Evolutionary conservation across 2,888 invertebrate genomes (phyloP).

Genomic region (Drosophila pseudotakahashii): DNA sequence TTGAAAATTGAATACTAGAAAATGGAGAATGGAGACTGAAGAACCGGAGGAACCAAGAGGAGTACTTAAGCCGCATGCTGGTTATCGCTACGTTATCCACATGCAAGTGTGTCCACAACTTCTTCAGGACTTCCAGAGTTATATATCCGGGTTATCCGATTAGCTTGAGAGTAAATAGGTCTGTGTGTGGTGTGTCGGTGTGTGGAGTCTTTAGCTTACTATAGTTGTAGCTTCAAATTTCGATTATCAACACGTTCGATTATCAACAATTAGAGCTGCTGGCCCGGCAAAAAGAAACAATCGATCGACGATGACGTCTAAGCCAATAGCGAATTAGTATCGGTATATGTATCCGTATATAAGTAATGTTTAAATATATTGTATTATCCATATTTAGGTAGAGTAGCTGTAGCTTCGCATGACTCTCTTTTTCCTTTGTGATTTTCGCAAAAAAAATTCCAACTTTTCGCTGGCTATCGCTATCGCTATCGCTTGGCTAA

Average conservation of each 20-base stretch:
- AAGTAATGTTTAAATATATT: background rate
- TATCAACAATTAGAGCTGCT: conserved; percentile 45
- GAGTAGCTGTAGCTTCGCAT: conserved; percentile 1
- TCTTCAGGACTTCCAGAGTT: background rate
- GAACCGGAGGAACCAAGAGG: background rate
- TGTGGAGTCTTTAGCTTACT: conserved; percentile 9
- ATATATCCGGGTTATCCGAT: background rate
- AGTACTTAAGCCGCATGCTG: conserved; percentile 18
- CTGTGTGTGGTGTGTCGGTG: background rate
- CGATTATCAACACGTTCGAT: conserved; percentile 53
- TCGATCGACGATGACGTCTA: conserved; percentile 7
- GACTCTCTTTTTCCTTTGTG: background rate
- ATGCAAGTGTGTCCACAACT: conserved; percentile 9
- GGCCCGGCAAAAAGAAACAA: conserved; percentile 15
- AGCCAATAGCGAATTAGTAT: conserved; percentile 28
- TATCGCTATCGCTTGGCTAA: conserved; percentile 5
- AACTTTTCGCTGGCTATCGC: conserved; percentile 38
- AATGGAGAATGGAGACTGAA: background rate
- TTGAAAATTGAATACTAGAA: conserved; percentile 1
- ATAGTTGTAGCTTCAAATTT: conserved; percentile 14
- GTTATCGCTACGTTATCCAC: conserved; percentile 5
- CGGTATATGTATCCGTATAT: background rate
- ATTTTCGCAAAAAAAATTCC: conserved; percentile 26
- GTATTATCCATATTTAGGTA: conserved; percentile 21
- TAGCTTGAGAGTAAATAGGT: conserved; percentile 11